A percentile compares a stretch with the other conserved stretches of the same genome.
Conservation (phyloP, 2,888 invertebrate genomes). For the Drosophila quasianomalipes region DNA sequence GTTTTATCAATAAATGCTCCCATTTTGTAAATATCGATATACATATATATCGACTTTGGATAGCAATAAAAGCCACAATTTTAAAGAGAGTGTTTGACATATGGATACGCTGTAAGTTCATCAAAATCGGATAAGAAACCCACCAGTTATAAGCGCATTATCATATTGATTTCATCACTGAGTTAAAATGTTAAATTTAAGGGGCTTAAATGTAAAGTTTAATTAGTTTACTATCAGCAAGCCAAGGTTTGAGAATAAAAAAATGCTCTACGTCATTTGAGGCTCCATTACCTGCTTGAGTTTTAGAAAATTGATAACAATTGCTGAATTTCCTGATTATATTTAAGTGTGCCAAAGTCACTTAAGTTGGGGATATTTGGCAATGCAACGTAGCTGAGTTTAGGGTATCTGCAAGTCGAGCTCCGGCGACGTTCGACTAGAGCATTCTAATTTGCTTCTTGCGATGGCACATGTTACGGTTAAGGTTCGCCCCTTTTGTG, state of each 20-base stretch:
- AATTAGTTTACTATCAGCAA: neutral
- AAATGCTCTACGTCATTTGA: neutral
- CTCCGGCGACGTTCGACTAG: neutral
- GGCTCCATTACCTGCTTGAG: neutral
- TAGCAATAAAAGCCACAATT: neutral
- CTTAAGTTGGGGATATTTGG: neutral
- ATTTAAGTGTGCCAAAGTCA: neutral
- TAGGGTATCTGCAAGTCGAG: neutral
- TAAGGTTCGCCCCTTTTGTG: neutral
- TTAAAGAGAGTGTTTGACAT: neutral
- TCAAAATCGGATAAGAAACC: neutral
- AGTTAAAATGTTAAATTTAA: neutral
- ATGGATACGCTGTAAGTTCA: neutral
- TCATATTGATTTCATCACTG: neutral
- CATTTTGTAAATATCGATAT: neutral
- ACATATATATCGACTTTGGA: neutral
- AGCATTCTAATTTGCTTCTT: neutral
- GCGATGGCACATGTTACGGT: neutral
- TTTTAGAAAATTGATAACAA: neutral
- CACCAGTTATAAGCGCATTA: neutral
- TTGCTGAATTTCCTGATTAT: neutral
- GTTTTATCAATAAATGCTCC: too few relatives aligned
- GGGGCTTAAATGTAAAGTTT: neutral
- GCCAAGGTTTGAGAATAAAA: neutral
- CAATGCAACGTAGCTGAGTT: neutral